Percentiles rank a stretch among this genome's conserved stretches.
phyloP scores from a whole-genome alignment of 2,797 vertebrate genomes.

The Pangasius larnaudii region DNA sequence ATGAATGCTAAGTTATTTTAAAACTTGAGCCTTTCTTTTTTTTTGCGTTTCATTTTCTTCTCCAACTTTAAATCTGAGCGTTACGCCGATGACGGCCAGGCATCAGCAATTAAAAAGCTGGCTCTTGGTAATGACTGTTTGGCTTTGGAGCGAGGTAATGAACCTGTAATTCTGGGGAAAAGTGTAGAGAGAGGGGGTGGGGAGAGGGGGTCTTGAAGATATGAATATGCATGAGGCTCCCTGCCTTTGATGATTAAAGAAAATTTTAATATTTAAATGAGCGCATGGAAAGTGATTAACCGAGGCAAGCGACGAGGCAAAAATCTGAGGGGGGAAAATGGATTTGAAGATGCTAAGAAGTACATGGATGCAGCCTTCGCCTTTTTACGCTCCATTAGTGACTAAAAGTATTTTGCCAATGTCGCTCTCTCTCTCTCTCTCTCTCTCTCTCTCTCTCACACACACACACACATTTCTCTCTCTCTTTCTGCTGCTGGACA shows the following conservation, averaged over 20 bases:
- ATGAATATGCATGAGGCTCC: slow-evolving; percentile 99
- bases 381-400: slow-evolving; percentile 70
- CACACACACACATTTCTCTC: background rate
- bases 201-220: slow-evolving; percentile 77
- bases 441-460: slow-evolving; percentile 7
- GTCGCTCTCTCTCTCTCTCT: slow-evolving; percentile 26
- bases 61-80: slow-evolving; percentile 62
- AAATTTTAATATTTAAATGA: slow-evolving; percentile 99
- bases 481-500: slow-evolving; percentile 60
- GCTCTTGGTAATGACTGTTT: slow-evolving; percentile 89
- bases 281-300: slow-evolving; percentile 99
- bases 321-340: slow-evolving; percentile 65
- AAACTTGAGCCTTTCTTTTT: slow-evolving; percentile 70
- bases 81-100: slow-evolving; percentile 71
- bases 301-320: slow-evolving; percentile 78
- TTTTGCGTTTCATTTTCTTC: slow-evolving; percentile 66
- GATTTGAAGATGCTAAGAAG: slow-evolving; percentile 76
- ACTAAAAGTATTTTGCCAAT: slow-evolving; percentile 53
- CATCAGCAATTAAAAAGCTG: slow-evolving; percentile 74
- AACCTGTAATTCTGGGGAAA: slow-evolving; percentile 92
- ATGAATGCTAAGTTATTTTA: slow-evolving; percentile 85
- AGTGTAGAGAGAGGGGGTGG: background rate
- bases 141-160: slow-evolving; percentile 96
- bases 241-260: slow-evolving; percentile 99
- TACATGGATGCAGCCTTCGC: slow-evolving; percentile 66